These are phyloP conservation scores for Galerucella pusilla DNA, from an alignment of 2,888 invertebrate species.

Conservation along the genomic window DNA sequence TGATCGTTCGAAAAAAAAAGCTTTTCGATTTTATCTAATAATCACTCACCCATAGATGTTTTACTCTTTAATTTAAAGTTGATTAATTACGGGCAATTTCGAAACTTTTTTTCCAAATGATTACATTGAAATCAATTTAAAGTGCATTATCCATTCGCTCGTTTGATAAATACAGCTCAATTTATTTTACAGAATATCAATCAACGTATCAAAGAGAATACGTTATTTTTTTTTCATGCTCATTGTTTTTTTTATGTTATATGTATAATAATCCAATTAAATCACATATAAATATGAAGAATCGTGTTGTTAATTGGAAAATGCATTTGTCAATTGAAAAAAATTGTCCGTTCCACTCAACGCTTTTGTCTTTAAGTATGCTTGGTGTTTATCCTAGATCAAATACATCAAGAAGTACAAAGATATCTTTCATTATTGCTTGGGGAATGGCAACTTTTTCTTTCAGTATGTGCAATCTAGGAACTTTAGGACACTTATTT, in stretches of 20 bases:
- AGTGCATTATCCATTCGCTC: neutral
- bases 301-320: neutral
- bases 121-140: neutral
- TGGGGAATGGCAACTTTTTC: constrained; percentile 10
- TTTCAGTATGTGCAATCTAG: constrained; percentile 17
- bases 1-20: too few relatives aligned
- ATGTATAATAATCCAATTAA: neutral
- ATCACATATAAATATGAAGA: neutral
- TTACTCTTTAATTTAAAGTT: neutral
- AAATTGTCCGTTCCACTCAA: constrained; percentile 7
- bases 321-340: constrained; percentile 19
- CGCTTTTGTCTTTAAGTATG: constrained; percentile 17
- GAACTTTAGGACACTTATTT: constrained; percentile 16
- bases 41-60: neutral
- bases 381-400: constrained; percentile 21
- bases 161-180: neutral
- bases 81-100: neutral
- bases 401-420: neutral
- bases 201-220: neutral
- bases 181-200: neutral
- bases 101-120: neutral
- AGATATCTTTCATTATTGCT: constrained; percentile 1
- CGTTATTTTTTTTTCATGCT: neutral
- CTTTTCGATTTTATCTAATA: neutral
- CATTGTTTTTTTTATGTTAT: neutral